Evolutionary conservation across 2,888 invertebrate species (phyloP), one percentile per base, ranked within the genome.

Genomic region (Scrobipalpa costella): DNA sequence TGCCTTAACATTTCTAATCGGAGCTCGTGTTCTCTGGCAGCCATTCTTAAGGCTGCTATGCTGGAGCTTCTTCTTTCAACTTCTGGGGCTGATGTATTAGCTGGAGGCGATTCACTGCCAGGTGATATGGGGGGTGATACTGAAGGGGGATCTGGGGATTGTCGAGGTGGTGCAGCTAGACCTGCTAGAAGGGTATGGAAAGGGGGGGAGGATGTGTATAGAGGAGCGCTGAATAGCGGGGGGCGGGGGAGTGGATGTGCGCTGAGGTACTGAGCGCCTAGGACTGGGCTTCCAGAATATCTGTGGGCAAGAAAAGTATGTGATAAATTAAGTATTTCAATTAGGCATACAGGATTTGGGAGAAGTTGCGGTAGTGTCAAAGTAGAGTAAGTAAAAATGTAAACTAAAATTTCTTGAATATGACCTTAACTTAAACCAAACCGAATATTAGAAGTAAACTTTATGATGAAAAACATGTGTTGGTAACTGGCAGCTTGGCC

Each of bases 21-120:
- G 58, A 97, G 87, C 83, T 98, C 97, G 81, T 98, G 97, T 81
- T 98, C 98, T 61, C 98, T 93, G 0, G 98, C 98, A 72, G 97
- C 97, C 74, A 97, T 93, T 70, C 98, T 92, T 47, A 98, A 88
- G 0, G 96, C 95, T 0, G 97, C 97, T 73, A 98, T 98, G 77
- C 97, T 97, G 36, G 96, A 96, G 73, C 96, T 96, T 73, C 97
- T 91, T 69, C 97, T 92, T 83, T 97, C 97, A 64, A 96, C 95
- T 69, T 96, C 96, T 33, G 94, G 95, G 0, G 93, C 92, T 0
- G 80, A 74, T 1, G 85, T 76, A 7, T 88, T 67, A 68, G 87
- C 77, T 19, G 92, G 90, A 11, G 93, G 93, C 0, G 93, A 93
- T 67, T 88, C 89, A 69, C 86, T 90, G 58, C 90, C 90, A 1